Conservation (phyloP, 1,140 invertebrate species). For the Zeugodacus cucurbitae region DNA sequence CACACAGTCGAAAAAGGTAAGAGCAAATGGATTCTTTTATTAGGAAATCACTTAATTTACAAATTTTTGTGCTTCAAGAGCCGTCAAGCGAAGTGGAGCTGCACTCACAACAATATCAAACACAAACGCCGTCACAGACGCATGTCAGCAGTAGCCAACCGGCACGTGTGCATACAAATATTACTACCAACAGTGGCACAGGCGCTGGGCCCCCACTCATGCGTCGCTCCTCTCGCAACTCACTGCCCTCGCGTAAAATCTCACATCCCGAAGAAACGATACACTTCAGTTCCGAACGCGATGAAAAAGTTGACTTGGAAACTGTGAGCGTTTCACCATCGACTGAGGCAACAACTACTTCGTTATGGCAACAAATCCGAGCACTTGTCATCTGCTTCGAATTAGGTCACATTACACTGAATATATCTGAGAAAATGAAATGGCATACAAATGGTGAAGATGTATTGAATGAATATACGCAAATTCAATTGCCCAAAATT, state of each 20-base stretch:
- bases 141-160: not conserved
- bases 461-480: not conserved
- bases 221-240: conserved; percentile 42
- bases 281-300: conserved; percentile 59
- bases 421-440: conserved; percentile 52
- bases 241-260: conserved; percentile 40
- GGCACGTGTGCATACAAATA: not conserved
- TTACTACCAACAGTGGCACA: not conserved
- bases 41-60: not conserved
- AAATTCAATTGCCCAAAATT: conserved; percentile 20
- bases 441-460: conserved; percentile 21
- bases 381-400: conserved; percentile 51
- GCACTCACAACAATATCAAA: conserved; percentile 47
- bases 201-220: not conserved
- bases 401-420: conserved; percentile 48
- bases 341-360: not conserved
- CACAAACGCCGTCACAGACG: not conserved
- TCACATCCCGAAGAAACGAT: conserved; percentile 58
- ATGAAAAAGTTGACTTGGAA: conserved; percentile 51
- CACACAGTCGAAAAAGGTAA: conserved; percentile 19
- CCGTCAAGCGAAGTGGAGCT: not conserved
- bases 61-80: not conserved
- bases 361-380: conserved; percentile 44
- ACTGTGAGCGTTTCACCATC: not conserved
- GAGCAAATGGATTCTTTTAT: not conserved